Conservation (phyloP, 2,113 vertebrate genomes). For the Solea solea region DNA sequence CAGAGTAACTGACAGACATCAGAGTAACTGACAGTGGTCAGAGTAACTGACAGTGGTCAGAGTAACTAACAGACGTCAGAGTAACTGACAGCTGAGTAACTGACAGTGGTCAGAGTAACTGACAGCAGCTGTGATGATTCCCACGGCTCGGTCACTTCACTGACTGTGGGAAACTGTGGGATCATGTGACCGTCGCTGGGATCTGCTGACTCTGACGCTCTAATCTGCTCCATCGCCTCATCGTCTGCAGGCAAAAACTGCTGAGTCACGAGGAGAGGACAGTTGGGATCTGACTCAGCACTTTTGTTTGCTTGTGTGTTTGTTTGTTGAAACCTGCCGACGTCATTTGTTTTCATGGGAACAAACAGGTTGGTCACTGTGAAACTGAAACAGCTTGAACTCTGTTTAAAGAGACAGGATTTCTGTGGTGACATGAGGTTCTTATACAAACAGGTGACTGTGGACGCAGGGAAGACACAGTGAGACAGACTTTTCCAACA, state of each 20-base stretch:
- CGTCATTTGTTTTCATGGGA: slow-evolving; percentile 18
- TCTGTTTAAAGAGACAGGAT: too few species aligned
- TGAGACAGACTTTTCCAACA: too few species aligned
- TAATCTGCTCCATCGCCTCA: slow-evolving; percentile 19
- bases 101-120: not conserved
- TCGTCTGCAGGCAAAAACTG: slow-evolving; percentile 2
- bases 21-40: too few species aligned
- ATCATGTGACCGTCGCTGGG: not conserved
- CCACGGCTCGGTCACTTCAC: slow-evolving; percentile 10
- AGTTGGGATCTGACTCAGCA: slow-evolving; percentile 28
- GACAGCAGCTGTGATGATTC: slow-evolving; percentile 2
- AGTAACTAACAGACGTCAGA: too few species aligned
- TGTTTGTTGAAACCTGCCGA: slow-evolving; percentile 26
- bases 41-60: too few species aligned
- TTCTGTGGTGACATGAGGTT: too few species aligned
- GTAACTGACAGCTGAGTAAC: too few species aligned
- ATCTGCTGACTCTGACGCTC: slow-evolving; percentile 26
- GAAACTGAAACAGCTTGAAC: too few species aligned
- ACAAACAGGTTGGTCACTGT: not conserved
- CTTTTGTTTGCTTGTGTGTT: slow-evolving; percentile 14
- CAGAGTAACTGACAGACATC: too few species aligned
- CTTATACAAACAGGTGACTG: too few species aligned
- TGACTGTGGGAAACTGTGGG: slow-evolving; percentile 17
- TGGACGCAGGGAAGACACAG: too few species aligned
- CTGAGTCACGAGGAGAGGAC: slow-evolving; percentile 1